Base-by-base conservation (phyloP, 1,140 invertebrate genomes). In the Trigoniulus corallinus region DNA sequence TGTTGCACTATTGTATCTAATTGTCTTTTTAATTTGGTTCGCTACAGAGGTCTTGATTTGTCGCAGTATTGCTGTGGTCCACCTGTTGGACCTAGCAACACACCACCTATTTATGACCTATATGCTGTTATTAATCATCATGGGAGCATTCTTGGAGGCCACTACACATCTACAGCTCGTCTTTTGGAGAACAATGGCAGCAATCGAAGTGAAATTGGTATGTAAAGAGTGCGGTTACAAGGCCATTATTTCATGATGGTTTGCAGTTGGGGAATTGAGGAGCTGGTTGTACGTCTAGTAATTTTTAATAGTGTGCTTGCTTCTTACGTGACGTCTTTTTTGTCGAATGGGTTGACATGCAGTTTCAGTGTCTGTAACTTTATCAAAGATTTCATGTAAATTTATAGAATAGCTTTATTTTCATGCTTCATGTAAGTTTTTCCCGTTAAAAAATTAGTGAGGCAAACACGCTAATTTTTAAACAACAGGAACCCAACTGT, bases 71-170 rank as follows among this genome's bases (percentile, higher is more conserved):
- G 56, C 58, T 54, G 44, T 59, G 24, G 62, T 57, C 13, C 53
- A 39, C 15, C 29, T 50, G n/a, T 4, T 15, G 21, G 59, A 15
- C 56, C 60, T 25, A 51, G 54, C 50, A 51, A 54, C 56, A 45
- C 24, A 47, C 1, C 47, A 46, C 64, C 71, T 2, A 57, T 71
- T 3, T 76, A 76, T 59, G 73, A 76, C 54, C 58, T 76, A 21
- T 72, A 72, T 58, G 73, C 68, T 3, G 72, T 75, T 13, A 68
- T 73, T 15, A 74, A 74, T 59, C 74, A 76, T 55, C 66, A 69
- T 58, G 74, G 74, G 20, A 64, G 64, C 0, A 64, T 74, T 20
- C 58, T 71, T 1, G 71, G 69, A 3, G 74, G 74, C 12, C 74
- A 76, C 58, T 76, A 73, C 57, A 72, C 71, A n/a, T 57, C 70